Base-by-base conservation (phyloP, 2,113 vertebrate genomes). In the Caracal caracal region DNA sequence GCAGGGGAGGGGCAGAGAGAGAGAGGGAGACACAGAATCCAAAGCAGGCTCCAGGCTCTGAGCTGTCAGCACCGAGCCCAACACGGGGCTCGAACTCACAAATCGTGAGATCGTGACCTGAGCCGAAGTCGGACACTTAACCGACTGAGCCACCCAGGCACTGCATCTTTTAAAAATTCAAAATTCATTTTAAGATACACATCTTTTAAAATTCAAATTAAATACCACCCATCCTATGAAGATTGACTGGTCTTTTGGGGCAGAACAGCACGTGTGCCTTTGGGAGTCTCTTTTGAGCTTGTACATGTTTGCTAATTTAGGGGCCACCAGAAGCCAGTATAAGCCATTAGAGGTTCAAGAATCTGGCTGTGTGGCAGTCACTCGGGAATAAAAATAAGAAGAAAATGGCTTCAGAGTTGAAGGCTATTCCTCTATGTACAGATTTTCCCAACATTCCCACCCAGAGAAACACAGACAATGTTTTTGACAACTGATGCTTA, bases 401-500 rank as follows among this genome's bases (percentile, higher is more conserved):
- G 43, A n/a, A 84, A 93, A 22, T 53, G 49, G 19, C 92, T 87
- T 66, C 47, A 63, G 70, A 73, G 28, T 75, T 61, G 75, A 71
- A 88, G 92, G 40, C 40, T 56, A 1, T 30, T 92, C 24, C 47
- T 87, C 47, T 84, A 1, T 56, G 35, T 56, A 61, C 10, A 61
- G 13, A 70, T 94, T 71, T 71, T 10, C 19, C 37, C 83, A 90
- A 2, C 24, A 37, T 80, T 73, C 59, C 90, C 81, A 40, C 66
- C 53, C 71, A 85, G 49, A 95, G 75, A 81, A 65, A 79, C 59
- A 6, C 33, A 61, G 7, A 26, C 43, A 35, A 30, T 53, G 10
- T 76, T 66, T 97, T 93, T 83, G 83, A 96, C 91, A 92, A 95
- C 56, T 5, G 70, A 79, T 78, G 51, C 92, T 91, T 89, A 95